Base-by-base conservation (phyloP, 1,140 invertebrate species). In the Drosophila parvula region DNA sequence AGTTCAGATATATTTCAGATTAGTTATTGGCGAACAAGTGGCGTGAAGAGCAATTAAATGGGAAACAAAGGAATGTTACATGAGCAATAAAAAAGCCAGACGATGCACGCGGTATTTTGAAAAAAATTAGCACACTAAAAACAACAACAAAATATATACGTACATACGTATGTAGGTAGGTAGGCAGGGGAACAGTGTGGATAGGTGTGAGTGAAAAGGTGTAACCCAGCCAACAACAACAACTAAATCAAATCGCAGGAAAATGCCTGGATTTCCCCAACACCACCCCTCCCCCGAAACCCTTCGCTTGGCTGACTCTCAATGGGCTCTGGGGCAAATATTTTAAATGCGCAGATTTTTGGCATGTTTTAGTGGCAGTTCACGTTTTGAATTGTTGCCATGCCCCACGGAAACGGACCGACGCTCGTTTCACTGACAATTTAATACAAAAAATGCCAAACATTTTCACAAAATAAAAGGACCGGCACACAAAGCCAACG, bases 331-430 rank as follows among this genome's bases (percentile, higher is more conserved):
- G 84, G 83, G 83, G 83, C 83, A 88, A 88, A 89, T 88, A 88
- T 88, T 88, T 88, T 88, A 88, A 88, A 88, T 80, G 83, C 79
- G 79, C 83, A 83, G 84, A 88, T 88, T 88, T 88, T 88, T 89
- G 84, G 84, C 83, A 88, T 88, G 83, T 88, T 88, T 88, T 86
- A 88, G 83, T 86, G 83, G 83, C 82, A 86, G 83, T 82, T 88
- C 82, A 88, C 82, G 79, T 86, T 86, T 86, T 86, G 84, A 86
- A 88, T 86, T 86, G 83, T 86, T 86, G 83, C 71, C 79, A 70
- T 71, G 62, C 48, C 64, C 74, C 63, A 62, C 51, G 74, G 57
- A 65, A 61, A 34, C 51, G 74, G 41, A 41, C 58, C 56, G 16
- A 28, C 57, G 58, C 79, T 88, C 77, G 83, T 83, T 86, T 88